Percentiles rank a stretch among this genome's conserved stretches.
These are phyloP conservation scores for Thunnus maccoyii DNA, from an alignment of 2,113 vertebrate genomes.

Conservation along the genomic window DNA sequence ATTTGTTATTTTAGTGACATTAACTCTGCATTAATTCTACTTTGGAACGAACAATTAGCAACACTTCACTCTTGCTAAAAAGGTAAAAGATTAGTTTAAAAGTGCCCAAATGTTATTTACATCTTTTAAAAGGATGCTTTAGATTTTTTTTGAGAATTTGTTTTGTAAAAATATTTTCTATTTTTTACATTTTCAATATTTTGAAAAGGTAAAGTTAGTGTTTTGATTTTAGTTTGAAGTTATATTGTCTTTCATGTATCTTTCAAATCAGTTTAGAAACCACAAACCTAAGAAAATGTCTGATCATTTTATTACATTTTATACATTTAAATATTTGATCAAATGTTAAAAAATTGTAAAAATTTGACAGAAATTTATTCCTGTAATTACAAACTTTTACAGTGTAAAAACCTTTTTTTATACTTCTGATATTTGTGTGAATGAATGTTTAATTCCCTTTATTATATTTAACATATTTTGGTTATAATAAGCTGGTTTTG, in stretches of 20 bases:
- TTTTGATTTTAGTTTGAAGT: background rate
- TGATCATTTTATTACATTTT: background rate
- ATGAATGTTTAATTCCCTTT: no score
- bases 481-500: background rate
- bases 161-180: background rate
- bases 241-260: background rate
- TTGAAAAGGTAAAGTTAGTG: background rate
- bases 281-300: no score
- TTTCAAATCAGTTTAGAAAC: no score
- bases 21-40: no score
- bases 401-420: no score
- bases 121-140: background rate
- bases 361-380: no score
- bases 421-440: no score
- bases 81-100: background rate
- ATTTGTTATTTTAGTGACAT: background rate
- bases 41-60: no score
- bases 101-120: background rate
- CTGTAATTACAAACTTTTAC: no score
- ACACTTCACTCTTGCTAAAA: background rate
- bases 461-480: no score
- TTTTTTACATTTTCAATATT: no score
- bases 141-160: no score
- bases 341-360: background rate
- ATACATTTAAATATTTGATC: background rate